Percentiles rank a stretch among this genome's conserved stretches.
Evolutionary conservation across 2,888 invertebrate genomes (phyloP).

Genomic region (Rhogogaster chlorosoma): DNA sequence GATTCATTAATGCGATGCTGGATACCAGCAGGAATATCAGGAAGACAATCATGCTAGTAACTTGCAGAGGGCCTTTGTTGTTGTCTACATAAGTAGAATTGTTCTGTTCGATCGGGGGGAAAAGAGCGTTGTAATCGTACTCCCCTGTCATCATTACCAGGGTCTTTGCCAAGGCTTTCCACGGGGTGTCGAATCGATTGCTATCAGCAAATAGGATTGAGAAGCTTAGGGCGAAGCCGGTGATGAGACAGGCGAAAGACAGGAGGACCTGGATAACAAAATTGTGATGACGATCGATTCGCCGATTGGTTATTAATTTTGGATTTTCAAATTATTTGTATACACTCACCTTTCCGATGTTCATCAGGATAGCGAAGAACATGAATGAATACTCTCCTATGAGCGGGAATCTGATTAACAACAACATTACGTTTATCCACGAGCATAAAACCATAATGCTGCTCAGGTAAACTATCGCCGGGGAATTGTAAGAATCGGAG

Average conservation of each 20-base stretch:
- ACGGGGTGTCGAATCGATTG: slow-evolving; percentile 75
- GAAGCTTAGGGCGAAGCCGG: slow-evolving; percentile 80
- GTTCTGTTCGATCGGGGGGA: slow-evolving; percentile 60
- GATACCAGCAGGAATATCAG: slow-evolving; percentile 79
- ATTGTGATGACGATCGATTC: background rate
- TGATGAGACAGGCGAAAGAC: slow-evolving; percentile 79
- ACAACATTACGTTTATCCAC: slow-evolving; percentile 80
- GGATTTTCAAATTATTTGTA: background rate
- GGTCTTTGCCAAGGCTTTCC: slow-evolving; percentile 78
- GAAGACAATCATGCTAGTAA: slow-evolving; percentile 78
- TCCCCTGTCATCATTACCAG: slow-evolving; percentile 82
- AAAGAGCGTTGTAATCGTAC: slow-evolving; percentile 78
- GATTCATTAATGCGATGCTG: slow-evolving; percentile 81
- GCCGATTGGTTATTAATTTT: background rate
- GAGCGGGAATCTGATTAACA: slow-evolving; percentile 80
- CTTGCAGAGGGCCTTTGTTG: slow-evolving; percentile 8
- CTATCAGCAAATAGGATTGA: slow-evolving; percentile 78
- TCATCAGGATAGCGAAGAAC: slow-evolving; percentile 80
- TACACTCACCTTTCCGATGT: slow-evolving; percentile 78
- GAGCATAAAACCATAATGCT: slow-evolving; percentile 78
- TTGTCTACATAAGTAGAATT: slow-evolving; percentile 11
- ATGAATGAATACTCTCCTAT: slow-evolving; percentile 81
- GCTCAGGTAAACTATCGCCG: slow-evolving; percentile 76
- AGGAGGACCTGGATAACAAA: slow-evolving; percentile 76
- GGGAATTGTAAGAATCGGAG: slow-evolving; percentile 21